Evolutionary conservation across 2,113 vertebrate genomes (phyloP).

Genomic region (Toxotes chatareus): DNA sequence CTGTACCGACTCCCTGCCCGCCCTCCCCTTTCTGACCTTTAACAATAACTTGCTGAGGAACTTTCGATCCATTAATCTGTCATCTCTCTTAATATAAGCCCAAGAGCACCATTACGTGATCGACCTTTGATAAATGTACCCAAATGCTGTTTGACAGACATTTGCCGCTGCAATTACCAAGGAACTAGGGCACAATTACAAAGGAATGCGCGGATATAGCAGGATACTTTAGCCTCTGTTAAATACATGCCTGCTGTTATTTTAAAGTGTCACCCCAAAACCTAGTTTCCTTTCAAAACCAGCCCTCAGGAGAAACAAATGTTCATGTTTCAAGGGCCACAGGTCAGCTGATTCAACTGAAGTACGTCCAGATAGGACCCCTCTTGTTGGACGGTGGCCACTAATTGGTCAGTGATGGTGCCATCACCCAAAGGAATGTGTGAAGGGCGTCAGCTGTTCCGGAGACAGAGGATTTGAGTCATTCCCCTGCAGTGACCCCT

Average conservation of each 20-base stretch:
- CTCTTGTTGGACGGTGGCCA: constrained; percentile 56
- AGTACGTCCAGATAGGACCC: constrained; percentile 42
- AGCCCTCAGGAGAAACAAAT: constrained; percentile 18
- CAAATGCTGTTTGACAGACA: constrained; percentile 47
- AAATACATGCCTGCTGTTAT: constrained; percentile 40
- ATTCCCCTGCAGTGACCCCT: constrained; percentile 44
- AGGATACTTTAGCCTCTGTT: constrained; percentile 25
- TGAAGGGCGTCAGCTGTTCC: constrained; percentile 58
- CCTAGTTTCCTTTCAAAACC: constrained; percentile 29
- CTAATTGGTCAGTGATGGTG: constrained; percentile 67
- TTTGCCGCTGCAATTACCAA: constrained; percentile 50
- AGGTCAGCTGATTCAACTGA: constrained; percentile 43
- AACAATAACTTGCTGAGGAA: constrained; percentile 9
- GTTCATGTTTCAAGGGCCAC: constrained; percentile 27
- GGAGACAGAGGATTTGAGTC: constrained; percentile 61
- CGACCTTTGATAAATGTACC: constrained; percentile 36
- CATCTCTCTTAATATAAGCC: constrained; percentile 45
- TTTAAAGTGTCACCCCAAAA: constrained; percentile 38
- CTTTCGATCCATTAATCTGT: constrained; percentile 53
- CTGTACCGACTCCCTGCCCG: background rate
- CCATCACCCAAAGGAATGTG: constrained; percentile 65
- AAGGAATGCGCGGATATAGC: constrained; percentile 56
- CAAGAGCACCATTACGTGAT: background rate
- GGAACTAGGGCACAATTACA: constrained; percentile 52
- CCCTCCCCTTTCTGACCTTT: constrained; percentile 35